Evolutionary conservation across 2,113 vertebrate genomes (phyloP), one percentile per base, ranked within the genome.

Genomic region (Jaculus jaculus): DNA sequence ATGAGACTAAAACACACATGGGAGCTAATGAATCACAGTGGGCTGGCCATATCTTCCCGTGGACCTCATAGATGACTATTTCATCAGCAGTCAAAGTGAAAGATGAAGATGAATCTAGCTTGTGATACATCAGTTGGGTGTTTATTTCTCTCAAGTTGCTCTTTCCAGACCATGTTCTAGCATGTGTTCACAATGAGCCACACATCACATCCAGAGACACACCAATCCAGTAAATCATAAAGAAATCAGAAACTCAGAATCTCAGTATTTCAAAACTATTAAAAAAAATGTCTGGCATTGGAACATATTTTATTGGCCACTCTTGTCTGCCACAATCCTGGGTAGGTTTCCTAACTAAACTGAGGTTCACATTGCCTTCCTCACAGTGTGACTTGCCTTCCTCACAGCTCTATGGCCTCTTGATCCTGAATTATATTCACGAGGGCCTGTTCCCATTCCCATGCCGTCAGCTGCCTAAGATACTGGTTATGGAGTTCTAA

Each of bases 71-170:
- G 63, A 87, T 13, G 68, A 26, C 15, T 68, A 63, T 73, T 82
- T 90, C 26, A 75, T 68, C 7, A 77, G 16, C 20, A 75, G 13
- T 32, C 63, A 61, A 91, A 87, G 51, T 68, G 13, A 80, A 71
- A 83, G 15, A 87, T 75, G 86, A 63, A 87, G 74, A 5, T 23
- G 26, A 66, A 83, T 7, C 28, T 94, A 74, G 21, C 11, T 87
- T 89, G 87, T 42, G 26, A 68, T 21, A 68, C 26, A 21, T 83
- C 51, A 75, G 47, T 66, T 65, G 1, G 30, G 8, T 80, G 73
- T 90, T 85, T 82, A 61, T 72, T 92, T 90, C 24, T 34, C 37
- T 69, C 34, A 17, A 75, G n/a, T 28, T 94, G 13, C 16, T 92
- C 42, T 86, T 75, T 68, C 21, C 15, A 77, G 39, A 75, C 23